phyloP scores from a whole-genome alignment of 2,888 invertebrate species.

The Merodon equestris region DNA sequence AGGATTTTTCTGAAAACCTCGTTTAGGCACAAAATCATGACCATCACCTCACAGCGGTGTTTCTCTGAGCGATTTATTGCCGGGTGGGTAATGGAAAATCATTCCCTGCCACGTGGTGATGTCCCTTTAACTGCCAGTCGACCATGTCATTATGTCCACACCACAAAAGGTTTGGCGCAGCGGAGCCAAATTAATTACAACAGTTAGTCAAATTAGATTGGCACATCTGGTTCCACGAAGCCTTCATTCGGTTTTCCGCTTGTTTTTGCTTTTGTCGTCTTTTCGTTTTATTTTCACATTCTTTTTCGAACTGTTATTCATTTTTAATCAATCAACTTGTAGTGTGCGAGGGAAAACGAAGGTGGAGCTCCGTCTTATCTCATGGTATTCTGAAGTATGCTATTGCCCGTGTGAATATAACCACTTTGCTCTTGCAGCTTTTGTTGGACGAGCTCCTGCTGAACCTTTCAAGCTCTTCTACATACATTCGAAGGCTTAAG shows the following conservation, averaged over 20 bases:
- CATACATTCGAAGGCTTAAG: conserved; percentile 52
- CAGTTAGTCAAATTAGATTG: conserved; percentile 19
- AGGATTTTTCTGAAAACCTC: too few relatives aligned
- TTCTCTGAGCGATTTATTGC: too few relatives aligned
- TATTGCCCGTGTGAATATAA: conserved; percentile 44
- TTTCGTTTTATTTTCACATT: background rate
- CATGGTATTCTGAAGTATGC: conserved; percentile 28
- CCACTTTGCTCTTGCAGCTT: conserved; percentile 7
- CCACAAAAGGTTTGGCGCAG: background rate
- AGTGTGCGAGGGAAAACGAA: conserved; percentile 13
- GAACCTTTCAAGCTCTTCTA: conserved; percentile 48
- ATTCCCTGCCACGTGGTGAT: conserved; percentile 11
- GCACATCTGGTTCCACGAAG: conserved; percentile 14
- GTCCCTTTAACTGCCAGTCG: conserved; percentile 32
- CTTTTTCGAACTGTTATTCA: conserved; percentile 32
- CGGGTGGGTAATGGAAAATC: too few relatives aligned
- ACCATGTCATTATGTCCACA: conserved; percentile 26
- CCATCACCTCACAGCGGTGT: too few relatives aligned
- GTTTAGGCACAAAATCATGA: too few relatives aligned
- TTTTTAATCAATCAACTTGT: conserved; percentile 48
- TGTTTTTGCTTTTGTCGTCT: background rate
- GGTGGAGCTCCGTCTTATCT: conserved; percentile 6
- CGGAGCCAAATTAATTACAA: conserved; percentile 40
- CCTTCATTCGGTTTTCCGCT: too few relatives aligned
- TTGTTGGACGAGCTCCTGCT: background rate